Evolutionary conservation across 1,140 invertebrate species (phyloP), one percentile per base, ranked within the genome.

Genomic region (Doryteuthis pealeii): DNA sequence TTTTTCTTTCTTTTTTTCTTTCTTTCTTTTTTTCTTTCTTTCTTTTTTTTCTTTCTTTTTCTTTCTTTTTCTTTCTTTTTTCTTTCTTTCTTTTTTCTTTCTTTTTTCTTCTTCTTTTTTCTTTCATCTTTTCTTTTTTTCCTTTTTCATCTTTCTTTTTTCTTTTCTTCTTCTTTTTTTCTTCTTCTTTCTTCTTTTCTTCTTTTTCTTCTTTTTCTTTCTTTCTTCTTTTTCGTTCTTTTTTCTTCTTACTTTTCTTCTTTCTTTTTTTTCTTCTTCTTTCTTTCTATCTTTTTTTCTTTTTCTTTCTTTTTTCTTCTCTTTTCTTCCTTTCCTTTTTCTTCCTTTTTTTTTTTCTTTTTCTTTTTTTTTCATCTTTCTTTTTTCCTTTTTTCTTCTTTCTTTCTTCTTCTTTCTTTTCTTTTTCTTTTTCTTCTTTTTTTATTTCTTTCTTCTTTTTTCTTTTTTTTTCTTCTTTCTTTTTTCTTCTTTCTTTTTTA

Each of bases 301-400:
- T 12, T 72, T 22, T 67, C 31, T 15, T n/a, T n/a, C 58, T 66
- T 54, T 66, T 66, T 70, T 65, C 31, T 28, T 58, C 68, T 54
- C 49, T 70, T 43, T 73, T 45, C 18, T 66, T 76, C n/a, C 8
- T 43, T 73, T 30, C 58, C 62, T 35, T 26, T 67, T 32, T 54
- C 30, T 70, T 35, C 31, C 66, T 5, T 26, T 8, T 58, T 58
- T 4, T 26, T 15, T 26, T 26, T 26, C 26, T 26, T 18, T 18
- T 18, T 26, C 54, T n/a, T 18, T 26, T 4, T 26, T 18, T 18
- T 58, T 26, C 15, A 5, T 15, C 15, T 26, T 6, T 26, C 26
- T n/a, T 58, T 15, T n/a, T 4, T 26, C 4, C 26, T 58, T 18
- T n/a, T 4, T 26, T 26, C 15, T 58, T 58, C 54, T 18, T 26